A percentile compares a stretch with the other conserved stretches of the same genome.
Evolutionary conservation across 1,140 invertebrate genomes (phyloP).

Genomic region (Mercenaria mercenaria): DNA sequence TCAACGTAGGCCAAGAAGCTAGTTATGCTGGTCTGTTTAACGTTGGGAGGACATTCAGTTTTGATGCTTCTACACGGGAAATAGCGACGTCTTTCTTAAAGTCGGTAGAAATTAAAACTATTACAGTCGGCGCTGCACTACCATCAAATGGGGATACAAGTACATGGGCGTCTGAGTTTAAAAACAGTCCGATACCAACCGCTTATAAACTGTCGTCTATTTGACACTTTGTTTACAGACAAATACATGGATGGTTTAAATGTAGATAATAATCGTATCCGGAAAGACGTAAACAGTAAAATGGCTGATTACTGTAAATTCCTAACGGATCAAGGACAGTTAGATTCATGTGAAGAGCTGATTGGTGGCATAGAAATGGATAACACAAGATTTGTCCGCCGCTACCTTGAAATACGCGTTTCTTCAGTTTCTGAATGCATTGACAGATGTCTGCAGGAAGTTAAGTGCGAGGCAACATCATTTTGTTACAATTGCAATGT

Average conservation of each 20-base stretch:
- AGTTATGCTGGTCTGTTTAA: slow-evolving; percentile 32
- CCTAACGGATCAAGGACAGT: too few species aligned
- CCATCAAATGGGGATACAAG: slow-evolving; percentile 40
- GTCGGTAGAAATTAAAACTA: slow-evolving; percentile 18
- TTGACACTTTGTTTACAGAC: not conserved
- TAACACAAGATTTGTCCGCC: too few species aligned
- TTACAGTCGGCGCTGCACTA: slow-evolving; percentile 22
- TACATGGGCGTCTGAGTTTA: slow-evolving; percentile 23
- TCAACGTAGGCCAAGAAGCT: not conserved
- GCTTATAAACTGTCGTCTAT: too few species aligned
- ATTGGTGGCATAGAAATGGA: too few species aligned
- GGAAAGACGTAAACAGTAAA: not conserved
- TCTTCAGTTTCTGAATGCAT: too few species aligned
- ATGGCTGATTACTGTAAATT: too few species aligned
- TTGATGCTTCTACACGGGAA: not conserved
- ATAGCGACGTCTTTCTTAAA: not conserved
- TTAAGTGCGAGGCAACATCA: too few species aligned
- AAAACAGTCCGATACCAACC: slow-evolving; percentile 8
- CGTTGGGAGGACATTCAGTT: not conserved
- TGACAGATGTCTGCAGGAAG: too few species aligned
- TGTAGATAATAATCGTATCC: not conserved
- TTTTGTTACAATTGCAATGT: too few species aligned
- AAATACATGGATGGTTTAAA: not conserved
- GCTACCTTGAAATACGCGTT: too few species aligned
- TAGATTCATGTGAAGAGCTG: too few species aligned